phyloP scores from a whole-genome alignment of 1,140 invertebrate species.

The Bombus waltoni region DNA sequence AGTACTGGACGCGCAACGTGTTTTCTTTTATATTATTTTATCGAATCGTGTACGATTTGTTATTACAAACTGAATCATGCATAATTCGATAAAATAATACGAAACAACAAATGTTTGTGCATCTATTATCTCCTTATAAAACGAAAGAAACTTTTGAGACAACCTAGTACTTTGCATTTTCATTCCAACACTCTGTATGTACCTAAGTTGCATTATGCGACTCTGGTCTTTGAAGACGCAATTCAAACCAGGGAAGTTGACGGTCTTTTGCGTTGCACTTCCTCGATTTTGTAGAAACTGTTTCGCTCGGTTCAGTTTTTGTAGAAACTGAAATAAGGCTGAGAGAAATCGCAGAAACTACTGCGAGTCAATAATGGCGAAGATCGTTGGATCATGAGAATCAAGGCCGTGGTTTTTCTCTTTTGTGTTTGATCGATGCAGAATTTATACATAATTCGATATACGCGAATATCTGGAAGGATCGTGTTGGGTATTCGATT shows the following conservation, averaged over 20 bases:
- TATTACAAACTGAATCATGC: too few relatives aligned
- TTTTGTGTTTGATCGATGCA: background rate
- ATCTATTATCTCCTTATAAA: too few relatives aligned
- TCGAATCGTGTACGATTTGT: too few relatives aligned
- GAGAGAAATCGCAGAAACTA: background rate
- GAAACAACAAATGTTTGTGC: too few relatives aligned
- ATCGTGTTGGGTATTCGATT: background rate
- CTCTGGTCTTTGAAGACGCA: conserved; percentile 10
- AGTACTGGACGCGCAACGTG: too few relatives aligned
- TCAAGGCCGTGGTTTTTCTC: background rate
- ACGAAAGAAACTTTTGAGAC: too few relatives aligned
- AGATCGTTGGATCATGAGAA: background rate
- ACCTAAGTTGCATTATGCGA: conserved; percentile 25
- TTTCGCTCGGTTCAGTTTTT: background rate
- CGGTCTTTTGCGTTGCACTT: background rate
- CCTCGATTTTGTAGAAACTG: background rate
- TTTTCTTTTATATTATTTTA: too few relatives aligned
- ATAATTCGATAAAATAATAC: too few relatives aligned
- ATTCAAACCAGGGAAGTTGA: background rate
- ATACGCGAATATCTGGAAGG: background rate
- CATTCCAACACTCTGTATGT: too few relatives aligned
- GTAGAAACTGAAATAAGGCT: background rate
- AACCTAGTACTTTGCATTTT: too few relatives aligned
- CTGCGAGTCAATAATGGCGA: background rate
- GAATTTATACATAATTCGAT: background rate